Conservation (phyloP, 2,888 invertebrate genomes). For the Hemistola chrysoprasaria region DNA sequence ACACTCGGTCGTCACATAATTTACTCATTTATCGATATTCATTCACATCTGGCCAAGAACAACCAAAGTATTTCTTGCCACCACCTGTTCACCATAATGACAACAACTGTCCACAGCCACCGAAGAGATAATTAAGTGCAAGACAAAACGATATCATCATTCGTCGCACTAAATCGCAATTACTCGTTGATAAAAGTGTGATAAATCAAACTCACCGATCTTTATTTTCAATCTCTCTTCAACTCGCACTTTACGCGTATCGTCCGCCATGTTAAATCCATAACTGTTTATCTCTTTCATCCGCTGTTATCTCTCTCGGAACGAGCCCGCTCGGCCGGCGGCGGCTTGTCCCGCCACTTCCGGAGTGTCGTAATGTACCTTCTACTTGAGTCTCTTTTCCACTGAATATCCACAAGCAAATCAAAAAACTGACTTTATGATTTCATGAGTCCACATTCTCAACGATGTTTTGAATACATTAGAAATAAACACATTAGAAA, state of each 20-base stretch:
- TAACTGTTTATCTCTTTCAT: constrained; percentile 85
- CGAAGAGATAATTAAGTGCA: constrained; percentile 8
- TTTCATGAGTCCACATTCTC: constrained; percentile 49
- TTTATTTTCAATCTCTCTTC: constrained; percentile 97
- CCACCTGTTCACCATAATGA: constrained; percentile 77
- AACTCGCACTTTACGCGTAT: constrained; percentile 94
- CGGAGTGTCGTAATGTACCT: constrained; percentile 78
- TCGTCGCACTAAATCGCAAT: constrained; percentile 19
- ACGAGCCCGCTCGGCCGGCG: constrained; percentile 79
- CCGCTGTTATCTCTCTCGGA: constrained; percentile 82
- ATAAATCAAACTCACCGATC: constrained; percentile 88
- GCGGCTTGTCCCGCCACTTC: constrained; percentile 80
- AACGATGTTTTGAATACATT: constrained; percentile 39
- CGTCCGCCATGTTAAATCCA: constrained; percentile 96
- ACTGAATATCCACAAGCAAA: constrained; percentile 47
- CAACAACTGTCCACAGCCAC: constrained; percentile 51
- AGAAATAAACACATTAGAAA: constrained; percentile 37
- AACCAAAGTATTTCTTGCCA: constrained; percentile 43
- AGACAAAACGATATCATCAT: constrained; percentile 13
- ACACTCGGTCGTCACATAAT: constrained; percentile 26
- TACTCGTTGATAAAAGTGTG: constrained; percentile 26
- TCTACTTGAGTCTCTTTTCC: constrained; percentile 71
- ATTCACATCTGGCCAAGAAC: constrained; percentile 51
- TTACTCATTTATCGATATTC: constrained; percentile 41
- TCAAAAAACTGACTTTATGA: constrained; percentile 46